Evolutionary conservation across 2,113 vertebrate species (phyloP).

Genomic region (Ictalurus furcatus): DNA sequence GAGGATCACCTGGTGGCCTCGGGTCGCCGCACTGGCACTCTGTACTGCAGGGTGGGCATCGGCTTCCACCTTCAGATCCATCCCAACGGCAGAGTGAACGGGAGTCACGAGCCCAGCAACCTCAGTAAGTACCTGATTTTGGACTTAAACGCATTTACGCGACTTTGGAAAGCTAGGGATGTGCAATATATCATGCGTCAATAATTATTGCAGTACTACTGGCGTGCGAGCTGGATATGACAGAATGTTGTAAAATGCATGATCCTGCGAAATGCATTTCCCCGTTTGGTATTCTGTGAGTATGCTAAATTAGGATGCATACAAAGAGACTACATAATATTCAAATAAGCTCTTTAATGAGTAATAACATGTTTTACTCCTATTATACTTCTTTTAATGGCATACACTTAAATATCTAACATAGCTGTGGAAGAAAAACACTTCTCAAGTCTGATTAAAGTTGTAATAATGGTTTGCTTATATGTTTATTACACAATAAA

Average conservation of each 20-base stretch:
- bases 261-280: not conserved
- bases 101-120: constrained; percentile 86
- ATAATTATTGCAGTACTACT: not conserved
- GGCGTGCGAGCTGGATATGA: too few relatives aligned
- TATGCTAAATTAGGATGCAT: not conserved
- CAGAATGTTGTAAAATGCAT: not conserved
- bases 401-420: not conserved
- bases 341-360: not conserved
- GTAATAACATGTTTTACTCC: not conserved
- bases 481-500: not conserved
- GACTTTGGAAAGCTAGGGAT: not conserved
- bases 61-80: constrained; percentile 97
- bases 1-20: constrained; percentile 71
- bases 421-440: not conserved
- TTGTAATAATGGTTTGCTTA: not conserved
- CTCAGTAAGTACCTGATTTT: constrained; percentile 82
- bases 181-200: not conserved
- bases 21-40: constrained; percentile 89
- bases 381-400: not conserved
- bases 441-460: not conserved
- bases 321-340: not conserved
- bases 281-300: not conserved
- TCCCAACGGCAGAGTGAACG: constrained; percentile 92
- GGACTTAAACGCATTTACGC: not conserved
- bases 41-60: constrained; percentile 94